Percentiles rank a stretch among this genome's conserved stretches.
phyloP scores from a whole-genome alignment of 1,140 invertebrate species.

The Leptinotarsa lineolata region DNA sequence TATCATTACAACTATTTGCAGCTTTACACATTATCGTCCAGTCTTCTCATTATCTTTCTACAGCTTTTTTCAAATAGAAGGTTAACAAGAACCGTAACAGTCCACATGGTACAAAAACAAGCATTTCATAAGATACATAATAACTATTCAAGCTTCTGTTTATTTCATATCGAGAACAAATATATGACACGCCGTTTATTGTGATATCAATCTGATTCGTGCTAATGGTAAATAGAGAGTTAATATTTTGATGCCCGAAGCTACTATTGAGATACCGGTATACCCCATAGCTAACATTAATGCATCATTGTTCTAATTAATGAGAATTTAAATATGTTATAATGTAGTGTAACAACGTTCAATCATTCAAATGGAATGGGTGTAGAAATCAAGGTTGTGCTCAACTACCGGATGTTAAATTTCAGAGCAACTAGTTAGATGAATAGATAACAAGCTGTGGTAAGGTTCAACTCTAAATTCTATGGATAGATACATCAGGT shows the following conservation, averaged over 20 bases:
- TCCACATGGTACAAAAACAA: background rate
- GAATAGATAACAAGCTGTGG: too few relatives aligned
- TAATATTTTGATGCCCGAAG: background rate
- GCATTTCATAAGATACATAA: background rate
- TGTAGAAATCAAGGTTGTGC: background rate
- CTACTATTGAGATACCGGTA: background rate
- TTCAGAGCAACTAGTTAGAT: background rate
- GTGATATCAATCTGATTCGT: conserved; percentile 8
- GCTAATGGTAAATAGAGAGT: conserved; percentile 3
- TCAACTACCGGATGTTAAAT: background rate
- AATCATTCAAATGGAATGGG: background rate
- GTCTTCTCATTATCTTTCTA: too few relatives aligned
- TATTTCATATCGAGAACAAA: background rate
- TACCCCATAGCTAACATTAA: conserved; percentile 8
- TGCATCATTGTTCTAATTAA: conserved; percentile 8
- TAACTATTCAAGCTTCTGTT: background rate
- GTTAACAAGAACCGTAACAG: too few relatives aligned
- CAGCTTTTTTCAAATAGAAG: too few relatives aligned
- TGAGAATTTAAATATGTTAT: conserved; percentile 9
- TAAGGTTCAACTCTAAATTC: too few relatives aligned
- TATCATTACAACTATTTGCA: too few relatives aligned
- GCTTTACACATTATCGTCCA: too few relatives aligned
- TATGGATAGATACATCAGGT: too few relatives aligned
- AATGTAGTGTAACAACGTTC: conserved; percentile 8
- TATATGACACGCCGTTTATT: conserved; percentile 5